These are phyloP conservation scores for Electrophaes corylata DNA, from an alignment of 2,888 invertebrate species.

Conservation along the genomic window DNA sequence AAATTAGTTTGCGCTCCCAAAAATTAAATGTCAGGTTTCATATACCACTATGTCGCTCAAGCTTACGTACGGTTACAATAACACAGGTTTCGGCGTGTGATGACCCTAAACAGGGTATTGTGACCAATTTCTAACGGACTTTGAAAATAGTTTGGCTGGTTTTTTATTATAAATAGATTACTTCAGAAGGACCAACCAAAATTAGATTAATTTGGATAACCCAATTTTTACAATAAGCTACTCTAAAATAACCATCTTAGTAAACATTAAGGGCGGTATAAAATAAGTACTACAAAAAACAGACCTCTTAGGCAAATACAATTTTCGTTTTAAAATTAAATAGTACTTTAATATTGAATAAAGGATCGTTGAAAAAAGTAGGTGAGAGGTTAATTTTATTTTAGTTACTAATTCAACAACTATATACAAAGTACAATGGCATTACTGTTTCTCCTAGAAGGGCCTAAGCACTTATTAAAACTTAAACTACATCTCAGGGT, in stretches of 20 bases:
- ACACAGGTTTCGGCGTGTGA: background rate
- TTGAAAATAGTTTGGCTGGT: background rate
- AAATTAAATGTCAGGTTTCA: conserved; percentile 38
- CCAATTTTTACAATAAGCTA: too few species aligned
- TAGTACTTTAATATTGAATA: too few species aligned
- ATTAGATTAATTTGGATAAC: too few species aligned
- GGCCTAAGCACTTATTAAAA: conserved; percentile 54
- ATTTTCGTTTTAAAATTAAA: background rate
- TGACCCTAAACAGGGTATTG: background rate
- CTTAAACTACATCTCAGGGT: conserved; percentile 53
- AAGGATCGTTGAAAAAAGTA: too few species aligned
- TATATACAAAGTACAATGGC: conserved; percentile 30
- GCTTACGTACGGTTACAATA: background rate
- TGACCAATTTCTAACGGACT: background rate
- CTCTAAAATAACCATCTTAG: too few species aligned
- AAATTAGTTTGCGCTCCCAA: conserved; percentile 36
- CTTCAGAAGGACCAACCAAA: too few species aligned
- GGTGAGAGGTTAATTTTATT: conserved; percentile 25
- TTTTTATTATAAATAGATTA: too few species aligned
- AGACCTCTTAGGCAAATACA: background rate
- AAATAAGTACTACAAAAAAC: too few species aligned
- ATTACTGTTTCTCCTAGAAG: conserved; percentile 38
- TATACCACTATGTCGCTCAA: background rate
- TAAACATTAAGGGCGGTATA: too few species aligned
- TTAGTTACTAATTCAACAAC: conserved; percentile 31